Evolutionary conservation across 2,797 vertebrate species (phyloP), one percentile per base, ranked within the genome.

Genomic region (Diglossa cyanea): DNA sequence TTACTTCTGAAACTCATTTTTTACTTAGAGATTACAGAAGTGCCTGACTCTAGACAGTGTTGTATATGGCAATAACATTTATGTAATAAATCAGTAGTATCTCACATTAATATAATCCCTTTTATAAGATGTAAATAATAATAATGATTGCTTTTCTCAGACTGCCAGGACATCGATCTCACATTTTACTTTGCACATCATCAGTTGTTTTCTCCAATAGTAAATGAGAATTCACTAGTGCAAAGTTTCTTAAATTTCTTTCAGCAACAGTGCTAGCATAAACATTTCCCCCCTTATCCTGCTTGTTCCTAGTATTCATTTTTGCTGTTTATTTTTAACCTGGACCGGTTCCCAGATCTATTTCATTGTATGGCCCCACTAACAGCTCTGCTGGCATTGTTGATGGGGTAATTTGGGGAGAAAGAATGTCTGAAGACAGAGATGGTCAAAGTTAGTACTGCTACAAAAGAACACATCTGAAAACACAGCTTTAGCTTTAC

Each of bases 291-390:
- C 55, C 65, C 79, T 71, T 81, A 86, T 66, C 58, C 88, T 90
- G 47, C 39, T 37, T 80, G 66, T 86, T 94, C 85, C 93, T 91
- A 65, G 72, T 90, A 91, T 91, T 95, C 76, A 68, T 94, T 95
- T 96, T 91, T 95, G 88, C 76, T 70, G 66, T 86, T 94, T 96
- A 95, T 96, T 96, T 96, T 95, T 95, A 96, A 91, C 66, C 82
- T 96, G 95, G 95, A 94, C 25, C 2, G 0, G 40, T 93, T 95
- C 95, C 91, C 82, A 90, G 93, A 88, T 75, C 85, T 93, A 44
- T 90, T 95, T 83, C 73, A 78, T 91, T 95, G 79, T 91, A 90
- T 53, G 88, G 88, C 54, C 79, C 40, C 31, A 30, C 73, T 86
- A 94, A 83, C 65, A 94, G 91, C 90, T 86, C 57, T 45, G 70